These are phyloP conservation scores for Accipiter virgatus DNA, from an alignment of 2,113 vertebrate species.

Conservation along the genomic window DNA sequence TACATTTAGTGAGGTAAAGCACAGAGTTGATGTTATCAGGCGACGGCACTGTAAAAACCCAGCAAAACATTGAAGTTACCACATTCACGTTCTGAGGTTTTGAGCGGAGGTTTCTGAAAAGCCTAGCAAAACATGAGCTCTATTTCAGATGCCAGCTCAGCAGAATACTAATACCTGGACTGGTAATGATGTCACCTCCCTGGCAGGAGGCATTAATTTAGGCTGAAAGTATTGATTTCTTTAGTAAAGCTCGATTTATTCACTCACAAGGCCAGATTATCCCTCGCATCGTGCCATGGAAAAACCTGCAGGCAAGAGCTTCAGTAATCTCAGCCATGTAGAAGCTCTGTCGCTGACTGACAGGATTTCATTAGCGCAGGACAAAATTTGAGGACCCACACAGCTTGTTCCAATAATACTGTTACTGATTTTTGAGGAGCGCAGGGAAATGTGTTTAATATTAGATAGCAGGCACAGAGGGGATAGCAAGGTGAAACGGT, in stretches of 20 bases:
- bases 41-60: not conserved
- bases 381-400: not conserved
- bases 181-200: constrained; percentile 4
- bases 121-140: not conserved
- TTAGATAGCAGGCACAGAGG: not conserved
- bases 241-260: not conserved
- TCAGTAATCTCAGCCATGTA: not conserved
- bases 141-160: constrained; percentile 16
- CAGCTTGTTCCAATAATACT: not conserved
- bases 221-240: constrained; percentile 26
- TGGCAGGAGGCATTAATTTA: constrained; percentile 10
- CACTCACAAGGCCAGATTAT: not conserved
- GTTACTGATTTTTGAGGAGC: not conserved
- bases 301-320: not conserved
- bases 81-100: not conserved
- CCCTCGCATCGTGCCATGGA: not conserved
- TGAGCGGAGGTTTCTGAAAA: not conserved
- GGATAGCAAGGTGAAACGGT: not conserved
- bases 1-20: not conserved
- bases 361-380: not conserved
- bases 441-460: not conserved
- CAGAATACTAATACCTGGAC: constrained; percentile 16
- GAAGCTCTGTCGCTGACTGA: not conserved
- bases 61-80: not conserved
- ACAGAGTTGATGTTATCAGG: not conserved